Base-by-base conservation (phyloP, 2,888 invertebrate species). In the Drosophila barbarae region DNA sequence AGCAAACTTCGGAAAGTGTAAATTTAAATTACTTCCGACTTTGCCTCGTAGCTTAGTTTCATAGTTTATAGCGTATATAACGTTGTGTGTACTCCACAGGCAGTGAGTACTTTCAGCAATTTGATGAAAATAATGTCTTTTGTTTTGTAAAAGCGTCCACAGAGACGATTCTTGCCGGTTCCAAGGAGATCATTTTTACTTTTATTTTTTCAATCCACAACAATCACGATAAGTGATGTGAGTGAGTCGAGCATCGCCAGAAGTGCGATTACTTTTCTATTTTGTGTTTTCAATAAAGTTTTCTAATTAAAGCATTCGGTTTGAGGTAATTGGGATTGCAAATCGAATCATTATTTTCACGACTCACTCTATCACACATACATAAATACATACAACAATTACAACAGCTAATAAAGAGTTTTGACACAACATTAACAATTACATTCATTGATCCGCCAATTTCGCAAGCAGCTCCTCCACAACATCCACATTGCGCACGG, bases 401-500 rank as follows among this genome's bases (percentile, higher is more conserved):
- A 81, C 70, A 81, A 71, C 79, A 82, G 9, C 54, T 56, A 68
- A 55, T 52, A 70, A 32, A 44, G 3, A 39, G 7, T 26, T 36
- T 26, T 35, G 58, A 58, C 18, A 28, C 51, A 52, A 35, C 39
- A 57, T 9, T n/a, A 32, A 23, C 30, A 26, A 46, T 39, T 59
- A 56, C 42, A 63, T 38, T 78, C 23, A 86, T 21, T 61, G 38
- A 9, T 52, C 50, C 1, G 39, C 41, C 30, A 86, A 32, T 10
- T 69, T 69, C 63, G 84, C 73, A 3, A 77, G 56, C 2, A 79
- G 56, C 12, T 69, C 65, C 5, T 68, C 54, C 18, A 80, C 23
- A 13, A 56, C 26, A 59, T 86, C 73, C 2, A 74, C 51, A 73
- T 90, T 84, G 32, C 90, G 88, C 53, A 90, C 90, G 1, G 91